Conservation (phyloP, 2,113 vertebrate genomes). For the Aythya baeri region DNA sequence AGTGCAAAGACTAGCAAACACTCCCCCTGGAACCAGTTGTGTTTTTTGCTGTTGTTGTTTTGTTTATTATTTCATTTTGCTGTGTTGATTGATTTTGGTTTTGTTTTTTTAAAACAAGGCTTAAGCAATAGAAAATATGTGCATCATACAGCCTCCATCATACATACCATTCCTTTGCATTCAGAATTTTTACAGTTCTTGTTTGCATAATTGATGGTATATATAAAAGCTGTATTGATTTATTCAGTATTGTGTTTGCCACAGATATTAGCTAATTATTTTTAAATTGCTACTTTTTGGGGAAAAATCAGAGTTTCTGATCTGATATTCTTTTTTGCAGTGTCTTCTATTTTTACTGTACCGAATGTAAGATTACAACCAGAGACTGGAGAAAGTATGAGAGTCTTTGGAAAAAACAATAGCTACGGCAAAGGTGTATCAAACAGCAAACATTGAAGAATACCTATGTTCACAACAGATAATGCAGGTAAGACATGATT, state of each 20-base stretch:
- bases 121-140: neutral
- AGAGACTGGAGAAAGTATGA: slow-evolving; percentile 89
- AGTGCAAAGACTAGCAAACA: neutral
- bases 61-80: no score
- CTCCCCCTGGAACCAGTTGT: neutral
- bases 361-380: slow-evolving; percentile 91
- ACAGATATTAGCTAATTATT: neutral
- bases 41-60: neutral
- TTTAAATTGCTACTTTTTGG: neutral
- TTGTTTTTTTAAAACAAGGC: neutral
- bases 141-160: neutral
- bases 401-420: slow-evolving; percentile 89
- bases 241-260: neutral
- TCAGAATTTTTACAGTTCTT: neutral
- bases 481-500: slow-evolving; percentile 75
- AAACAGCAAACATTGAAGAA: slow-evolving; percentile 89
- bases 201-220: neutral
- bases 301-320: neutral
- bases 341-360: slow-evolving; percentile 96
- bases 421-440: slow-evolving; percentile 88
- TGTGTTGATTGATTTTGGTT: no score
- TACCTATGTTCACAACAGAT: slow-evolving; percentile 2
- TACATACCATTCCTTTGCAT: neutral
- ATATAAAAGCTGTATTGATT: neutral
- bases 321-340: slow-evolving; percentile 73